phyloP scores from a whole-genome alignment of 1,140 invertebrate species.

The Drosophila sechellia region DNA sequence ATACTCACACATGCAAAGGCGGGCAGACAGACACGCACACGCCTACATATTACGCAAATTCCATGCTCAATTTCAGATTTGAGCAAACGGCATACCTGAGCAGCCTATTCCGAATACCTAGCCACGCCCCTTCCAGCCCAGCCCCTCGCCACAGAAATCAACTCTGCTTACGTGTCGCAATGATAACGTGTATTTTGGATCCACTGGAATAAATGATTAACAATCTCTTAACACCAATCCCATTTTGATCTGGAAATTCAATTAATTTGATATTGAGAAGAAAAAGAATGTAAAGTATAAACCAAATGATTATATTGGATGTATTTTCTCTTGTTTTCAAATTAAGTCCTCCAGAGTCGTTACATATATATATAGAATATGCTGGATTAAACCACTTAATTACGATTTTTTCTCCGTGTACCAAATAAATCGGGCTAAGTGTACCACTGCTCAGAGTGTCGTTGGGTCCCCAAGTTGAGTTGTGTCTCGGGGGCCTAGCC shows the following conservation, averaged over 20 bases:
- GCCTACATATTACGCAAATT: constrained; percentile 66
- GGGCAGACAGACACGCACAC: constrained; percentile 27
- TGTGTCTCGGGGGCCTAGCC: constrained; percentile 13
- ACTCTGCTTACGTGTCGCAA: constrained; percentile 57
- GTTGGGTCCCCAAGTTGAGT: constrained; percentile 11
- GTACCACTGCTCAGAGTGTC: neutral
- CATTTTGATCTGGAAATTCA: no score
- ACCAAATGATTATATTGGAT: no score
- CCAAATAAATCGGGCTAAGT: constrained; percentile 29
- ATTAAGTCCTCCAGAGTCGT: no score
- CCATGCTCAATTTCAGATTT: constrained; percentile 69
- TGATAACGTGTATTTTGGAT: constrained; percentile 58
- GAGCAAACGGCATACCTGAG: constrained; percentile 66
- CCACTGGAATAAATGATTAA: neutral
- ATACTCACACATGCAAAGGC: constrained; percentile 17
- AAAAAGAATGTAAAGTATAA: no score
- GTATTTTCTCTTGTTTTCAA: no score
- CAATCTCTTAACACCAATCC: no score
- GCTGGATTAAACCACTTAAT: no score
- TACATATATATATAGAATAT: no score
- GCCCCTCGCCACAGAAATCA: constrained; percentile 37
- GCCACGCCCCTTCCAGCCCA: constrained; percentile 7
- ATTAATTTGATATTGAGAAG: no score
- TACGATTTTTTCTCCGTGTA: constrained; percentile 1
- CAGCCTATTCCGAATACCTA: constrained; percentile 36